Percentiles rank a stretch among this genome's conserved stretches.
phyloP scores from a whole-genome alignment of 2,888 invertebrate species.

The Hanleya hanleyi region DNA sequence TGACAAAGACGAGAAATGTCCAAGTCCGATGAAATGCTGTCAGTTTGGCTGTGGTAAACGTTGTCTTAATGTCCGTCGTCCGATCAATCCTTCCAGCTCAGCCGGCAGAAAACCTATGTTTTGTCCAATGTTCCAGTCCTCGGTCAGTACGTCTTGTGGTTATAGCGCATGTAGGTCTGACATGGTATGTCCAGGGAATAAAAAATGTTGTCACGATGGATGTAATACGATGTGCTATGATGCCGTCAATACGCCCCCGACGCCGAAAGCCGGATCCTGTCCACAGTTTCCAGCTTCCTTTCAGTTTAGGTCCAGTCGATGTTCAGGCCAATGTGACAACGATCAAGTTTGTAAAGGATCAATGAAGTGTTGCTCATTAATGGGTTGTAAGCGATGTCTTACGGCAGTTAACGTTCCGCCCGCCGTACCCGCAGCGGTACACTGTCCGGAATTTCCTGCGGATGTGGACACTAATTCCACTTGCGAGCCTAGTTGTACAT shows the following conservation, averaged over 20 bases:
- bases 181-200: not conserved
- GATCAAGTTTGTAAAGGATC: not conserved
- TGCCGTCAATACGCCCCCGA: not conserved
- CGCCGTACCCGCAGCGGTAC: not conserved
- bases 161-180: not conserved
- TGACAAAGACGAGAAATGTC: not conserved
- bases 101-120: too few species aligned
- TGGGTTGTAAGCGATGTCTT: not conserved
- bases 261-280: not conserved
- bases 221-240: not conserved
- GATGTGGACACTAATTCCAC: not conserved
- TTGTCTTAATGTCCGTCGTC: not conserved
- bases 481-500: not conserved
- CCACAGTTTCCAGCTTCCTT: not conserved
- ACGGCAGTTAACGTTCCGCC: not conserved
- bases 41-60: not conserved
- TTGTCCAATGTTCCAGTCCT: too few species aligned
- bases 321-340: not conserved
- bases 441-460: not conserved
- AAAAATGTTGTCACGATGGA: not conserved
- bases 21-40: not conserved
- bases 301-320: not conserved
- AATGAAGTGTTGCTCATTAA: not conserved
- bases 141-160: not conserved
- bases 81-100: not conserved